Conservation (phyloP, 2,113 vertebrate genomes). For the Chauna torquata region DNA sequence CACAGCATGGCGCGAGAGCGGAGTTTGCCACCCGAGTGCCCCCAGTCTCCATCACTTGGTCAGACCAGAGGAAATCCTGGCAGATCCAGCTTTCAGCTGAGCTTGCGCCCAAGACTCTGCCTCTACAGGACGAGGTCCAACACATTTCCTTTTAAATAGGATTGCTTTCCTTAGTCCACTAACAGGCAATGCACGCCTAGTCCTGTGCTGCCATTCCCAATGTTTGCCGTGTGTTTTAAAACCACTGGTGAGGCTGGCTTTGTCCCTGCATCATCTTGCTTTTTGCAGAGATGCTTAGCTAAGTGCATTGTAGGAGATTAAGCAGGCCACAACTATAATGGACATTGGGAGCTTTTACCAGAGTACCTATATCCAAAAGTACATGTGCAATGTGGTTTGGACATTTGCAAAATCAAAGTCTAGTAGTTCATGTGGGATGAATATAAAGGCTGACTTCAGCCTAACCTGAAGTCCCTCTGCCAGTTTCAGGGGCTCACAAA, state of each 20-base stretch:
- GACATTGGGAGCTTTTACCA: background rate
- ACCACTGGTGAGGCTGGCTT: background rate
- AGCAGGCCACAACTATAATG: background rate
- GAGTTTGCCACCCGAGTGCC: background rate
- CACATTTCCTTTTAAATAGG: background rate
- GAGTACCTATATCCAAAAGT: background rate
- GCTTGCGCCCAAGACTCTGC: constrained; percentile 32
- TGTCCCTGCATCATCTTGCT: background rate
- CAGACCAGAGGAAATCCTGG: background rate
- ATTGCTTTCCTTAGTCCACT: constrained; percentile 1
- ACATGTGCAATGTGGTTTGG: background rate
- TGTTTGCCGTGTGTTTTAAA: background rate
- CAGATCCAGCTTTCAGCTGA: constrained; percentile 11
- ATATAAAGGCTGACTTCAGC: background rate
- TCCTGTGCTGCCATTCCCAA: background rate
- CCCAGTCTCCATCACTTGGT: background rate
- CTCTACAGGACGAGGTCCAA: background rate
- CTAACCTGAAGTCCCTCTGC: background rate
- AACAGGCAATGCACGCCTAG: background rate
- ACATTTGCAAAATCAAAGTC: background rate
- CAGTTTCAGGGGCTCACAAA: background rate
- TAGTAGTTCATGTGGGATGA: background rate
- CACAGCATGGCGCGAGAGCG: background rate
- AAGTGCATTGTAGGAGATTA: background rate
- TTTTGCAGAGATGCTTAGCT: background rate